Conservation (phyloP, 2,797 vertebrate genomes). For the Anguilla obscura region DNA sequence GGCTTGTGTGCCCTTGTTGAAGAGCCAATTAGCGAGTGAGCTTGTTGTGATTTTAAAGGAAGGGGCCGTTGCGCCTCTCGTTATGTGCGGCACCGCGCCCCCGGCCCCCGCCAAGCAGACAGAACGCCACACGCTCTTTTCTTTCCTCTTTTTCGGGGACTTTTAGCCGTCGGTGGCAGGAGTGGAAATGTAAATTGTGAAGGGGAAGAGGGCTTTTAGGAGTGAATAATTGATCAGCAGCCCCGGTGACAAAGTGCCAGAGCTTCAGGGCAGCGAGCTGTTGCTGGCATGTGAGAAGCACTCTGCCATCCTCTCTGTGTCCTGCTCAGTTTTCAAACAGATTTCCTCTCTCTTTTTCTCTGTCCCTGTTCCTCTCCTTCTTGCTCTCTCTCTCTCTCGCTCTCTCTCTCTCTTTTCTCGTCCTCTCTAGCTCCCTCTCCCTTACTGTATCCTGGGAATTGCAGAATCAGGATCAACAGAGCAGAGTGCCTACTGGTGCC, state of each 20-base stretch:
- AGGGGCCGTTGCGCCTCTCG: neutral
- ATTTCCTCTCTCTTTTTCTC: constrained; percentile 5
- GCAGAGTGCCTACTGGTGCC: constrained; percentile 3
- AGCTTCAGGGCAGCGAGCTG: constrained; percentile 47
- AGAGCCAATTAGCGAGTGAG: constrained; percentile 12
- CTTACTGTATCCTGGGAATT: constrained; percentile 10
- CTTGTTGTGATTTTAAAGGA: constrained; percentile 19
- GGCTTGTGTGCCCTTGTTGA: constrained; percentile 1
- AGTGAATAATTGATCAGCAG: constrained; percentile 51
- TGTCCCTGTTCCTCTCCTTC: constrained; percentile 22
- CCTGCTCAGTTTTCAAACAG: constrained; percentile 36
- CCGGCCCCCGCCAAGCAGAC: neutral
- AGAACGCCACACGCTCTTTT: neutral
- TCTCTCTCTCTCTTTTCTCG: constrained; percentile 24
- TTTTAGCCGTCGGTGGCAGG: neutral
- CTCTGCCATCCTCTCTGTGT: constrained; percentile 23
- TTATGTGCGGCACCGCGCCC: neutral
- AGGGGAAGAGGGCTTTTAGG: constrained; percentile 25
- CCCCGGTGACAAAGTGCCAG: constrained; percentile 21
- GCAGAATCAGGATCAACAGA: neutral
- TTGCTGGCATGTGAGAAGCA: constrained; percentile 39
- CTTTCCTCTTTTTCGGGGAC: constrained; percentile 10
- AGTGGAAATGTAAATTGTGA: constrained; percentile 26
- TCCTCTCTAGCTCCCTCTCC: constrained; percentile 20
- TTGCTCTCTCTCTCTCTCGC: neutral